Evolutionary conservation across 2,888 invertebrate species (phyloP).

Genomic region (Callosobruchus maculatus): DNA sequence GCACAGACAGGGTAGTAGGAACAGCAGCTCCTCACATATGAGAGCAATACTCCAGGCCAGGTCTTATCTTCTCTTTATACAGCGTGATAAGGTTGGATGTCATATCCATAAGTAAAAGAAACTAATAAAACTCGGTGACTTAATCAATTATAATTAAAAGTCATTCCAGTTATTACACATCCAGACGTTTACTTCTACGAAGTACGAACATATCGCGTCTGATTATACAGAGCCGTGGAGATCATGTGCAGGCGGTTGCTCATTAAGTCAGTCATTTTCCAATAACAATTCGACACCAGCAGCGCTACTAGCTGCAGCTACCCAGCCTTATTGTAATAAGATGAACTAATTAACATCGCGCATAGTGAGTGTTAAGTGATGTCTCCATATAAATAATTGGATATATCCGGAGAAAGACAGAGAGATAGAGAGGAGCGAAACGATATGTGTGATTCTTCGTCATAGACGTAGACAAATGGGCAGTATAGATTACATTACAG

Average conservation of each 20-base stretch:
- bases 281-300: background rate
- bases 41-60: too few species aligned
- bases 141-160: too few species aligned
- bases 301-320: background rate
- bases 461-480: background rate
- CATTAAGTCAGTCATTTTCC: background rate
- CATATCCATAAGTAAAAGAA: too few species aligned
- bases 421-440: background rate
- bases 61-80: too few species aligned
- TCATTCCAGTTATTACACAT: too few species aligned
- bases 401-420: conserved; percentile 29
- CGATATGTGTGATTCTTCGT: background rate
- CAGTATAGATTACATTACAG: too few species aligned
- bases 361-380: conserved; percentile 36
- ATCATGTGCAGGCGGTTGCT: background rate
- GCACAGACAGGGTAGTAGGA: too few species aligned
- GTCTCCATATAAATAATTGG: conserved; percentile 40
- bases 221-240: background rate
- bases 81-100: too few species aligned
- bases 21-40: too few species aligned
- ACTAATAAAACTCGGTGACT: too few species aligned
- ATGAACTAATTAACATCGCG: conserved; percentile 23
- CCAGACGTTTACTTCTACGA: too few species aligned
- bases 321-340: conserved; percentile 20
- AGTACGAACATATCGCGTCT: background rate